Conservation (phyloP, 1,140 invertebrate species). For the Cotesia vestalis region DNA sequence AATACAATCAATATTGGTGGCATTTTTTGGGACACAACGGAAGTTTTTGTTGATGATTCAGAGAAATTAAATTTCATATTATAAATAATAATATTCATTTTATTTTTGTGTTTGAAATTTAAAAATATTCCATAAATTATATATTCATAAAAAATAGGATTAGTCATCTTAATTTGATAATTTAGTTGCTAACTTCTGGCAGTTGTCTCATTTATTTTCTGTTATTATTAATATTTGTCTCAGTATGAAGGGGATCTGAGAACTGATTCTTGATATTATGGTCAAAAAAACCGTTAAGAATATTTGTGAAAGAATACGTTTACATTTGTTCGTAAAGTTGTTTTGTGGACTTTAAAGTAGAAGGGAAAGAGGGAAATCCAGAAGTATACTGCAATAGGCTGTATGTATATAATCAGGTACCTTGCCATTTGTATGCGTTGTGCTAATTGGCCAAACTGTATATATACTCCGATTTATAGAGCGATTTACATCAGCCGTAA, state of each 20-base stretch:
- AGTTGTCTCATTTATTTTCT: not conserved
- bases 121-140: slow-evolving; percentile 15
- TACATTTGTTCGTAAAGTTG: not conserved
- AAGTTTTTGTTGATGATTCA: too few relatives aligned
- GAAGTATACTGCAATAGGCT: slow-evolving; percentile 1
- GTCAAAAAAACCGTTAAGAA: not conserved
- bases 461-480: slow-evolving; percentile 52
- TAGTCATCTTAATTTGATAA: not conserved
- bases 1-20: too few relatives aligned
- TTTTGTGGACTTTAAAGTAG: not conserved
- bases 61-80: too few relatives aligned
- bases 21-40: too few relatives aligned
- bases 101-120: slow-evolving; percentile 22
- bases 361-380: not conserved
- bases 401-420: slow-evolving; percentile 11
- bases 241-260: too few relatives aligned
- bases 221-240: not conserved
- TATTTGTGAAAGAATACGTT: not conserved
- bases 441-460: slow-evolving; percentile 57
- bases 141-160: slow-evolving; percentile 27
- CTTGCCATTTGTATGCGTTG: slow-evolving; percentile 17
- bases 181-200: not conserved
- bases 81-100: slow-evolving; percentile 13
- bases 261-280: not conserved
- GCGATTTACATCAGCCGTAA: slow-evolving; percentile 54